These are phyloP conservation scores for Ennomos erosarius DNA, from an alignment of 2,888 invertebrate genomes.

Conservation along the genomic window DNA sequence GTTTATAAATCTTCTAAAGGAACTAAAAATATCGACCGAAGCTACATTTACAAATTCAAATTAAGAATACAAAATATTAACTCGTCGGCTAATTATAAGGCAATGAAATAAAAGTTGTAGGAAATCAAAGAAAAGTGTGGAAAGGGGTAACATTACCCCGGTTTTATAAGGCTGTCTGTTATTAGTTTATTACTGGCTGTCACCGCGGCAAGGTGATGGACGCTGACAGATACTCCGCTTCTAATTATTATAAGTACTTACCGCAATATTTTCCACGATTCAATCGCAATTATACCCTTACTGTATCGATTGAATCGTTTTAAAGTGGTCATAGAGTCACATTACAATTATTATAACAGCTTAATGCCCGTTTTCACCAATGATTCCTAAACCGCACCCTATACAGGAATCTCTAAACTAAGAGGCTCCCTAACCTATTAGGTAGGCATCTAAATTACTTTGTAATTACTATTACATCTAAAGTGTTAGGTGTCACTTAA, in stretches of 20 bases:
- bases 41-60: constrained; percentile 36
- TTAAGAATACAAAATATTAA: constrained; percentile 47
- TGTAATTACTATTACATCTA: too few species aligned
- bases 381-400: too few species aligned
- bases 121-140: constrained; percentile 80
- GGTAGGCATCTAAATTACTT: too few species aligned
- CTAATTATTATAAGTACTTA: constrained; percentile 65
- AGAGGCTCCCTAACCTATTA: too few species aligned
- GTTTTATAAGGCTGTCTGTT: constrained; percentile 55
- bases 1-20: neutral
- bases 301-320: constrained; percentile 32
- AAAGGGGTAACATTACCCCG: constrained; percentile 59
- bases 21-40: constrained; percentile 24
- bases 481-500: too few species aligned
- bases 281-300: constrained; percentile 28
- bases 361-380: too few species aligned
- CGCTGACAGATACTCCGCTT: constrained; percentile 58
- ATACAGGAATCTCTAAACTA: too few species aligned
- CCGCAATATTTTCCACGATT: constrained; percentile 34
- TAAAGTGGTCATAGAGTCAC: neutral
- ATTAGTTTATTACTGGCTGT: constrained; percentile 75
- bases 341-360: constrained; percentile 1
- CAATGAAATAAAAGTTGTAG: constrained; percentile 59
- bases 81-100: constrained; percentile 65
- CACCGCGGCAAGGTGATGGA: constrained; percentile 61